Evolutionary conservation across 23 tunicate genomes (phyloP), one percentile per base, ranked within the genome.

Genomic region (Botrylloides violaceus): DNA sequence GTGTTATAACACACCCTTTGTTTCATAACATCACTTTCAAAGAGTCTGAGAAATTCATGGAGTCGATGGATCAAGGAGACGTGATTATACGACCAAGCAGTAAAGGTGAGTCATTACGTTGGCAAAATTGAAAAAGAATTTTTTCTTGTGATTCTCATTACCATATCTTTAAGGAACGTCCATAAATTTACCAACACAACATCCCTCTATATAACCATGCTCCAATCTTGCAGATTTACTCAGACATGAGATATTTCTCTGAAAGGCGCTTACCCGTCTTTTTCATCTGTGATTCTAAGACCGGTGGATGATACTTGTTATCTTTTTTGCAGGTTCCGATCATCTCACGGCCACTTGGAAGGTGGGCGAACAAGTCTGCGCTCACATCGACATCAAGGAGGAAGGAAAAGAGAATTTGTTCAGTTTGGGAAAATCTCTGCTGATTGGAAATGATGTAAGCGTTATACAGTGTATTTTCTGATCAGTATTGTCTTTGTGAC

Each of bases 311-410:
- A n/a, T n/a, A n/a, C n/a, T n/a, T n/a, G n/a, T n/a, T n/a, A n/a
- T n/a, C n/a, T n/a, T n/a, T 34, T 49, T 49, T 29, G 2, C 71
- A 88, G 96, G 99, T 9, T 60, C 95, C 29, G 91, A 94, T 70
- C 95, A 81, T 65, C 73, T 94, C 63, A 94, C 89, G 7, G 95
- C 85, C 20, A 94, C 92, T 64, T 94, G 99, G 99, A 86, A 86
- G 64, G 85, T 94, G 6, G 82, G 83, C 15, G 81, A 82, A n/a
- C 76, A 74, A 21, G 85, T 94, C 30, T 81, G 75, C 61, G 88
- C 91, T 25, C 99, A 94, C 55, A 94, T 94, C 23, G 89, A 81
- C 65, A 83, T 94, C 76, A 73, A 49, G 34, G 99, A 94, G 62
- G 95, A 86, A 64, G 72, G 77, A 49, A 94, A 94, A 43, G 94